A percentile compares a stretch with the other conserved stretches of the same genome.
Evolutionary conservation across 2,113 vertebrate species (phyloP).

Genomic region (Alces alces): DNA sequence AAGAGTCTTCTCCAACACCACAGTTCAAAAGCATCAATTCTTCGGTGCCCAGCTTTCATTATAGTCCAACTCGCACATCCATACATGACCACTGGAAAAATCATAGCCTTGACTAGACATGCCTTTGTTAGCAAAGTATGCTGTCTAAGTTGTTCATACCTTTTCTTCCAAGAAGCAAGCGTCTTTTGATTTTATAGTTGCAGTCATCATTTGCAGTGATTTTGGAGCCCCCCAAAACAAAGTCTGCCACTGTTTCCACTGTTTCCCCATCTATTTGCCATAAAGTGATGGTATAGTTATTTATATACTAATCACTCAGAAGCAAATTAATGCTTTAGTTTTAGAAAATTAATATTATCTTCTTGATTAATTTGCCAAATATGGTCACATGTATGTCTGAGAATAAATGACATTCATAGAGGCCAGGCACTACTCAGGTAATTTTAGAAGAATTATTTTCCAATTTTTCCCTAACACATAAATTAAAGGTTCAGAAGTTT

Average conservation of each 20-base stretch:
- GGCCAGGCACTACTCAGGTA: not conserved
- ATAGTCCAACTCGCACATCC: too few species aligned
- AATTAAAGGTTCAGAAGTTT: not conserved
- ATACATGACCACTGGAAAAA: not conserved
- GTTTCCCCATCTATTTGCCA: not conserved
- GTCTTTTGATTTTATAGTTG: too few species aligned
- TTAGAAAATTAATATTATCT: not conserved
- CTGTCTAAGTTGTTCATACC: too few species aligned
- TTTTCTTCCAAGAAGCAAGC: too few species aligned
- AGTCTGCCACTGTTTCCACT: too few species aligned
- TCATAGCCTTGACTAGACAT: not conserved
- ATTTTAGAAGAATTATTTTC: not conserved
- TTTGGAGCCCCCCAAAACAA: too few species aligned
- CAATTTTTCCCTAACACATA: not conserved
- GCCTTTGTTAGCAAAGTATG: not conserved
- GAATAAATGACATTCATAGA: not conserved
- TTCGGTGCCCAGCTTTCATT: rapidly evolving
- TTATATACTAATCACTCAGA: not conserved
- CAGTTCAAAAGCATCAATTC: too few species aligned
- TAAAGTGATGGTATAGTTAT: not conserved
- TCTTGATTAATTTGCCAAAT: not conserved
- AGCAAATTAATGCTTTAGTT: not conserved
- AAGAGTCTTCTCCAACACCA: too few species aligned
- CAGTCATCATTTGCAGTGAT: too few species aligned
- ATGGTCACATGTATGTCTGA: not conserved